phyloP scores from a whole-genome alignment of 2,113 vertebrate genomes.

The Chionodraco myersi region DNA sequence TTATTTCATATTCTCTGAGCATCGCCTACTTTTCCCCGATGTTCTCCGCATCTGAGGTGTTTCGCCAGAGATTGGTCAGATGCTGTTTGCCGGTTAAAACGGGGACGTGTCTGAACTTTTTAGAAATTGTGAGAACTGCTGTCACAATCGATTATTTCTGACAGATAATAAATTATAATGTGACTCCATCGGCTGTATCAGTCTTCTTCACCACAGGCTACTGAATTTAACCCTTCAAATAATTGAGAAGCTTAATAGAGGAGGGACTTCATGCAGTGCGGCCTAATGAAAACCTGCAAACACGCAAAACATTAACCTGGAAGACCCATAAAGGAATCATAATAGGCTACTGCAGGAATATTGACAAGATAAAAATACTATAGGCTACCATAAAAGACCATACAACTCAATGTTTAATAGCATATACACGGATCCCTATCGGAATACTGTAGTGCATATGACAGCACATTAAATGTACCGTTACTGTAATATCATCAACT shows the following conservation, averaged over 20 bases:
- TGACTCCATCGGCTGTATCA: constrained; percentile 11
- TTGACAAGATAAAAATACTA: not conserved
- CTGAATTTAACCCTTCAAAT: constrained; percentile 17
- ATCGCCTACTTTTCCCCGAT: not conserved
- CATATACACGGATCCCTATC: not conserved
- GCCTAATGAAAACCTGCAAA: constrained; percentile 26
- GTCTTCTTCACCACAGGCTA: not conserved
- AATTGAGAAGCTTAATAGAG: not conserved
- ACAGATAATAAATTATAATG: constrained; percentile 18
- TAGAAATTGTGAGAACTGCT: constrained; percentile 24
- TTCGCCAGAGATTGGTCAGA: not conserved
- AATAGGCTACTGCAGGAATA: not conserved
- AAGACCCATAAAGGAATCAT: not conserved
- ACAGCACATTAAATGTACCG: not conserved
- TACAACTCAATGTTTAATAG: not conserved
- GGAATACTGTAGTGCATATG: not conserved
- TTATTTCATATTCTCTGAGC: not conserved
- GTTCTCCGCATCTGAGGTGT: not conserved
- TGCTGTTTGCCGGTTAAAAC: not conserved
- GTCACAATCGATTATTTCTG: constrained; percentile 30
- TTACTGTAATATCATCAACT: not conserved
- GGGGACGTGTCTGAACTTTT: constrained; percentile 10
- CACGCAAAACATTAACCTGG: not conserved
- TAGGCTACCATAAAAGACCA: not conserved
- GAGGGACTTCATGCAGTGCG: not conserved